Conservation (phyloP, 1,140 invertebrate species). For the Augochlora pura region DNA sequence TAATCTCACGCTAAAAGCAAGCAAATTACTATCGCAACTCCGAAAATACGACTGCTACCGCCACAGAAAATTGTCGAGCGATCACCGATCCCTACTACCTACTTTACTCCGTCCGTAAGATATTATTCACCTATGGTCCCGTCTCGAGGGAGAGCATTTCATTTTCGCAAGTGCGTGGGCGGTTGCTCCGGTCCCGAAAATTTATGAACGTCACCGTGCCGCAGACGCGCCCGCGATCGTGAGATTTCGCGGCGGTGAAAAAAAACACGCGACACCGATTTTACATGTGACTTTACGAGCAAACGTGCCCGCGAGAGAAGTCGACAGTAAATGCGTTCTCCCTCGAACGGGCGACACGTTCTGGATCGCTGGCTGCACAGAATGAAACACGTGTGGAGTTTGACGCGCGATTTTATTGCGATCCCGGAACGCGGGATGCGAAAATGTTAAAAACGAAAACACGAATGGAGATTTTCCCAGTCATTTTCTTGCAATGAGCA, state of each 20-base stretch:
- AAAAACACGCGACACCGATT: constrained; percentile 67
- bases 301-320: constrained; percentile 64
- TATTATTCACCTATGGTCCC: constrained; percentile 53
- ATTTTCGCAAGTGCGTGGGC: constrained; percentile 66
- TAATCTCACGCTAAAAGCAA: too few species aligned
- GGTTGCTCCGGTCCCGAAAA: constrained; percentile 55
- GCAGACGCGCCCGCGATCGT: constrained; percentile 49
- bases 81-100: not conserved
- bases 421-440: not conserved
- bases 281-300: constrained; percentile 70
- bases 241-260: constrained; percentile 45
- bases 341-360: constrained; percentile 20
- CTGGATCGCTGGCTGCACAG: not conserved
- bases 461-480: too few species aligned
- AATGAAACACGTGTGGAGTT: not conserved
- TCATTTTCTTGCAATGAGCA: too few species aligned
- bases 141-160: constrained; percentile 67
- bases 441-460: not conserved
- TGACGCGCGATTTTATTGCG: not conserved
- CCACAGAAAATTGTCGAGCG: constrained; percentile 32
- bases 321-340: constrained; percentile 60
- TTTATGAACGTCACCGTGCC: constrained; percentile 70
- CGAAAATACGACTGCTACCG: not conserved
- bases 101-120: not conserved
- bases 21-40: too few species aligned